phyloP scores from a whole-genome alignment of 2,113 vertebrate species.

The Chlamydotis undulata region DNA sequence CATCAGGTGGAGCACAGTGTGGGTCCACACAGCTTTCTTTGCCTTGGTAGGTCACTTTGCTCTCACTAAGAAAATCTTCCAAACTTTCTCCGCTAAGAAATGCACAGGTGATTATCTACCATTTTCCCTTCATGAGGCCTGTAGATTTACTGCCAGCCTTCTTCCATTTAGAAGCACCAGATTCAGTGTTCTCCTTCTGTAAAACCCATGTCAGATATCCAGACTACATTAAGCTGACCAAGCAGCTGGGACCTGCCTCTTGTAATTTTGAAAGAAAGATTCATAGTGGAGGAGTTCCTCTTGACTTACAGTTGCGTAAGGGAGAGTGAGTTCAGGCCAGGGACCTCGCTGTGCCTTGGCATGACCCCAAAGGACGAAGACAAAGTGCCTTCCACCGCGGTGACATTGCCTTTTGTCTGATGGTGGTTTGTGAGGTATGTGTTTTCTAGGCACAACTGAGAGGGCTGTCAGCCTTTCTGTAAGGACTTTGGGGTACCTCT shows the following conservation, averaged over 20 bases:
- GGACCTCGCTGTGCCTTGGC: background rate
- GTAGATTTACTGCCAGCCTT: background rate
- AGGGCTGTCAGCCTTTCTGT: background rate
- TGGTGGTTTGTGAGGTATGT: background rate
- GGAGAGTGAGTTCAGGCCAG: rapidly evolving
- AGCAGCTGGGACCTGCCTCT: background rate
- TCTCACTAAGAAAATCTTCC: background rate
- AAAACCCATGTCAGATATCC: background rate
- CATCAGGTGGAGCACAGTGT: background rate
- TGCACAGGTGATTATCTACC: background rate
- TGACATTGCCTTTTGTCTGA: background rate
- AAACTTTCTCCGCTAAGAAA: background rate
- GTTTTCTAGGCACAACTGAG: background rate
- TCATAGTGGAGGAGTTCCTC: background rate
- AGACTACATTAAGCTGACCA: background rate
- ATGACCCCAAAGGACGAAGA: background rate
- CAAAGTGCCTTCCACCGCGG: background rate
- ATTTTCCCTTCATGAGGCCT: background rate
- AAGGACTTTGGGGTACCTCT: background rate
- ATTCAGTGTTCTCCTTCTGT: background rate
- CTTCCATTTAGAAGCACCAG: background rate
- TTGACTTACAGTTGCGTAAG: background rate
- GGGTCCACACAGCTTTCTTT: background rate
- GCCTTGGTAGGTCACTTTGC: background rate
- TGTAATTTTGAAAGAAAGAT: background rate